Percentiles rank a stretch among this genome's conserved stretches.
Conservation (phyloP, 2,888 invertebrate species). For the Lasiommata megera region DNA sequence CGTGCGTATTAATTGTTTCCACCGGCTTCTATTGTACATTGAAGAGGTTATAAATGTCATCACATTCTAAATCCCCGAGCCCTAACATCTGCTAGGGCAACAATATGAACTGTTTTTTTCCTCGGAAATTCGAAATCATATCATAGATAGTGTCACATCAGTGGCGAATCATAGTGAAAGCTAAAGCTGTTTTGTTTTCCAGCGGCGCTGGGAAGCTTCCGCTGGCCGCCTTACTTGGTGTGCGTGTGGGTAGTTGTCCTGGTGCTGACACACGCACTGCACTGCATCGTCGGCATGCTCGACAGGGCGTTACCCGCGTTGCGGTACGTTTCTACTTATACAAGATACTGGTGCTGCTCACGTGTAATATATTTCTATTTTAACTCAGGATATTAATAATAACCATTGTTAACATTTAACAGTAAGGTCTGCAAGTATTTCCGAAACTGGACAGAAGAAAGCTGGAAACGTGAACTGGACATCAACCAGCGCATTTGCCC, state of each 20-base stretch:
- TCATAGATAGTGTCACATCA: too few species aligned
- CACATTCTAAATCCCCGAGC: too few species aligned
- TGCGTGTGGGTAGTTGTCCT: conserved; percentile 66
- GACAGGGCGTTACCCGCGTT: conserved; percentile 56
- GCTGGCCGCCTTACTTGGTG: conserved; percentile 74
- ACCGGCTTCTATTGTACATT: too few species aligned
- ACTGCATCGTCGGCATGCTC: conserved; percentile 56
- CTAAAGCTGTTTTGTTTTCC: conserved; percentile 32
- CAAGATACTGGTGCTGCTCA: too few species aligned
- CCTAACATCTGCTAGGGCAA: too few species aligned
- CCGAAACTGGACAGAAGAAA: conserved; percentile 56
- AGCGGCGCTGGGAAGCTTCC: conserved; percentile 66
- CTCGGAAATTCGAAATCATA: too few species aligned
- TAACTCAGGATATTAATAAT: neutral
- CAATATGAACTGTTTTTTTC: too few species aligned
- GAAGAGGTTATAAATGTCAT: too few species aligned
- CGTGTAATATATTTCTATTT: too few species aligned
- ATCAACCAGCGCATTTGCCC: conserved; percentile 40
- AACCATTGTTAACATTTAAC: conserved; percentile 17
- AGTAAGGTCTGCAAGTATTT: conserved; percentile 58
- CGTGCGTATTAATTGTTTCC: too few species aligned
- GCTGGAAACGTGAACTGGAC: conserved; percentile 46
- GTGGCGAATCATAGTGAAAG: too few species aligned
- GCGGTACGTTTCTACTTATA: too few species aligned
- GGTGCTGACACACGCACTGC: conserved; percentile 62